Evolutionary conservation across 2,113 vertebrate species (phyloP).

Genomic region (Aphyosemion australe): DNA sequence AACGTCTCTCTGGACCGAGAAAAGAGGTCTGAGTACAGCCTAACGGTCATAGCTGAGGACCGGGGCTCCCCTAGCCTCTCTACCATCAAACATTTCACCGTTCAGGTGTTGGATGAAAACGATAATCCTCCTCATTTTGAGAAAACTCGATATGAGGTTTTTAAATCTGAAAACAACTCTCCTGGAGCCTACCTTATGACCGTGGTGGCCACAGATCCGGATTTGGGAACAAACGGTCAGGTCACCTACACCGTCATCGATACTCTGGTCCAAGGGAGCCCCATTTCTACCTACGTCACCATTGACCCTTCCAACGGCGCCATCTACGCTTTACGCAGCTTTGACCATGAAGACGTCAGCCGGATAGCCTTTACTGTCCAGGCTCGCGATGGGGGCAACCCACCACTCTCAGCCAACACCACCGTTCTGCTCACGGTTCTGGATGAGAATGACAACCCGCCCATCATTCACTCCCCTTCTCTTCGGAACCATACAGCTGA

Average conservation of each 20-base stretch:
- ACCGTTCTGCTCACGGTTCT: conserved; percentile 90
- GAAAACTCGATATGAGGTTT: conserved; percentile 92
- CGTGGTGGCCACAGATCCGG: conserved; percentile 90
- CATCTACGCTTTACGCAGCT: conserved; percentile 91
- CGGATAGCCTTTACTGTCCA: conserved; percentile 89
- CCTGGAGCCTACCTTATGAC: conserved; percentile 92
- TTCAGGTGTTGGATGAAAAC: conserved; percentile 94
- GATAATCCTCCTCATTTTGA: conserved; percentile 95
- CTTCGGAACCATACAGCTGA: conserved; percentile 91
- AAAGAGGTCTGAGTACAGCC: conserved; percentile 93
- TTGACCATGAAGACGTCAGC: conserved; percentile 93
- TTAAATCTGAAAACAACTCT: conserved; percentile 95
- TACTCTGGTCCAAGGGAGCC: conserved; percentile 83
- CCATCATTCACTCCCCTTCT: conserved; percentile 84
- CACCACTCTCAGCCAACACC: conserved; percentile 83
- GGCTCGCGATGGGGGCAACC: conserved; percentile 87
- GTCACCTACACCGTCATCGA: conserved; percentile 94
- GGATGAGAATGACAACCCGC: conserved; percentile 94
- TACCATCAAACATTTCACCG: conserved; percentile 94
- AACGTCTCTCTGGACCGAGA: conserved; percentile 93
- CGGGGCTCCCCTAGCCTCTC: conserved; percentile 90
- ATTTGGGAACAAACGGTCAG: conserved; percentile 92
- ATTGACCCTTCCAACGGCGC: conserved; percentile 94
- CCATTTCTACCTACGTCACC: conserved; percentile 93
- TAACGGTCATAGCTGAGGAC: conserved; percentile 96